Base-by-base conservation (phyloP, 2,797 vertebrate genomes). In the Malacoctenus gilli region DNA sequence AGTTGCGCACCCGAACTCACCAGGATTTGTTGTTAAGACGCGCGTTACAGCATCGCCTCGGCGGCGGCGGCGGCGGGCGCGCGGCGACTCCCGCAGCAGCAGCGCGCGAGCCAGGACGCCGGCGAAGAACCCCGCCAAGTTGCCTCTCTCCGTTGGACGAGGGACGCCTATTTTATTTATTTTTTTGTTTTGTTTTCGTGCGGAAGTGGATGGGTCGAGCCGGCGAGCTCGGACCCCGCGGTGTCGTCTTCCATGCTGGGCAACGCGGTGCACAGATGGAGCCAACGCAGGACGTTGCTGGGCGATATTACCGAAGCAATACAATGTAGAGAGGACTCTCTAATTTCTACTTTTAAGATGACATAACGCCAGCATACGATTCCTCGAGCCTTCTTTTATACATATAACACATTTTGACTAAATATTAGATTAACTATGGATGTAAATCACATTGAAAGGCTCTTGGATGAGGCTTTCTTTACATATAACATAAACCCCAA, bases 181-280 rank as follows among this genome's bases (percentile, higher is more conserved):
- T n/a, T n/a, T n/a, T n/a, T n/a, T n/a, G n/a, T n/a, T n/a, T n/a
- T n/a, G n/a, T n/a, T n/a, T n/a, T n/a, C n/a, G n/a, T n/a, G n/a
- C n/a, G n/a, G n/a, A n/a, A n/a, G 16, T 2, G 4, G 9, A 21
- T 0, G 25, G 41, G 8, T n/a, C 31, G 10, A 58, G 40, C 47
- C n/a, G n/a, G n/a, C n/a, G n/a, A 22, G 15, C 30, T 39, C 42
- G 25, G 57, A 40, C 41, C n/a, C 12, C 25, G 23, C 1, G 12
- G 42, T 42, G 44, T 60, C 31, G 47, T 54, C 30, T 37, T 55
- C 16, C 30, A 9, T 34, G 11, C 35, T 40, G 47, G 51, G 49
- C 18, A 65, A 64, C 25, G 37, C 16, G 41, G n/a, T 5, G 2
- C 32, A 21, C 35, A 37, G 54, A 21, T 47, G 35, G 53, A 19